Conservation (phyloP, 1,140 invertebrate species). For the Brachionus rubens region DNA sequence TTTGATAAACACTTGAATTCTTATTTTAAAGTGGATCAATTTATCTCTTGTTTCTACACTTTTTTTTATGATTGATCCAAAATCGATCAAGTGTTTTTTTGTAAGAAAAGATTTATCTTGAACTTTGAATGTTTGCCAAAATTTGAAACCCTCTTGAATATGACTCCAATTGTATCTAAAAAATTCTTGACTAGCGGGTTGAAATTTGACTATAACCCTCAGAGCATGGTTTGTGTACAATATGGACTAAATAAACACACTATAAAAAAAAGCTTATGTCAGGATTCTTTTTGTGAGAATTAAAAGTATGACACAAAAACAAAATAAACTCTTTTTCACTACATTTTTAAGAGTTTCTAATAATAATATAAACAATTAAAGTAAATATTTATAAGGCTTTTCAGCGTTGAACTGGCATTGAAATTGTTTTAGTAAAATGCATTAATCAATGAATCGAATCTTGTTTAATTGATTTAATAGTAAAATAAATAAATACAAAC, state of each 20-base stretch:
- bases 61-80: too few species aligned
- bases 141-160: too few species aligned
- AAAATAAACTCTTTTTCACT: slow-evolving; percentile 21
- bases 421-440: slow-evolving; percentile 2
- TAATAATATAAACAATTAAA: slow-evolving; percentile 2
- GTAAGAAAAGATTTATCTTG: too few species aligned
- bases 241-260: not conserved
- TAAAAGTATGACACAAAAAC: not conserved
- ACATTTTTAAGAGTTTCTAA: slow-evolving; percentile 24
- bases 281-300: not conserved
- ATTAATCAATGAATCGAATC: slow-evolving; percentile 35
- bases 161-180: too few species aligned
- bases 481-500: slow-evolving; percentile 32
- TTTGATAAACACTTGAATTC: slow-evolving; percentile 15
- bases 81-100: too few species aligned
- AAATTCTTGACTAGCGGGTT: too few species aligned
- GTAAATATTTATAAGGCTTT: slow-evolving; percentile 39
- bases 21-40: too few species aligned
- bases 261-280: not conserved
- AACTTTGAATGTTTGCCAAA: too few species aligned
- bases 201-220: too few species aligned
- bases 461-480: slow-evolving; percentile 23
- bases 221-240: too few species aligned
- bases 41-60: too few species aligned
- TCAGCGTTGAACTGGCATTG: not conserved